Evolutionary conservation across 2,888 invertebrate species (phyloP), one percentile per base, ranked within the genome.

Genomic region (Onthophagus sagittarius): DNA sequence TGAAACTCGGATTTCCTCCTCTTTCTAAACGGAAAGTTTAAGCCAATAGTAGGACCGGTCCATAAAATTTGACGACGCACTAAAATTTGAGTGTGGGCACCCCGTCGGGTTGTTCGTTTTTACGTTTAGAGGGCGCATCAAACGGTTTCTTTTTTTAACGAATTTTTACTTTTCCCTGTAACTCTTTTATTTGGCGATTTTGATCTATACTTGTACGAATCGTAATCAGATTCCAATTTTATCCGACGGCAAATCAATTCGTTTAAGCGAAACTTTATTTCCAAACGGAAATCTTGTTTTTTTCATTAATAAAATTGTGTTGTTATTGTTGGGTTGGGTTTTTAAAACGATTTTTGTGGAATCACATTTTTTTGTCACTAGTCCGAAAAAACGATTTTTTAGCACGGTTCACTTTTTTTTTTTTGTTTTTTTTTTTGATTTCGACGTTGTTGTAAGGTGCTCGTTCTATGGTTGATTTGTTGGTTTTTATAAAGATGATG

Each of bases 401-500:
- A 23, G 32, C 23, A 23, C 62, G 65, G 39, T 72, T 33, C 14
- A 15, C 15, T 13, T n/a, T 69, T 69, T 31, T 14, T 32, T 69
- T 39, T 69, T 39, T 9, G 14, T 33, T 69, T 32, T 9, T 69
- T 7, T 53, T 53, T 53, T 53, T n/a, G 53, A 70, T 62, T 15
- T 15, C 64, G 71, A 14, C 33, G 32, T 67, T 7, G 67, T 67
- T 6, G 23, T 13, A 67, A 23, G 23, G 23, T 23, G 23, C 6
- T 67, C 23, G 67, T 23, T 67, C n/a, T 6, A 23, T 23, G 67
- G 73, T 69, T 69, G 64, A 67, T 63, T 71, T 33, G 67, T 77
- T 79, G 76, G 77, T 78, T 80, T 23, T 2, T 23, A 76, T 77
- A 79, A 79, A 79, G 76, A 71, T 70, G 69, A 71, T 71, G 63